Base-by-base conservation (phyloP, 2,797 vertebrate species). In the Vespertilio murinus region DNA sequence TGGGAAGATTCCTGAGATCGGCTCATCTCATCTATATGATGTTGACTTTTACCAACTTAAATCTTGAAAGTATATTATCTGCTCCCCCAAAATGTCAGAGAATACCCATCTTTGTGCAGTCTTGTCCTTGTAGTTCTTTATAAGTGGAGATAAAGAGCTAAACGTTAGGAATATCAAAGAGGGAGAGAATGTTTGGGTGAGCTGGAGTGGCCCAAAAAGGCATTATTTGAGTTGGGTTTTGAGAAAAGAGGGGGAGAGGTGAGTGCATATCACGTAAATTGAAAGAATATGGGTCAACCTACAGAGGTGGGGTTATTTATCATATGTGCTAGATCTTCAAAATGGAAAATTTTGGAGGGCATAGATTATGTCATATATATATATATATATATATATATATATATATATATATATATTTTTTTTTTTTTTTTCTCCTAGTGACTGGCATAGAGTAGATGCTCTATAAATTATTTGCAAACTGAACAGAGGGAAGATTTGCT, bases 141-240 rank as follows among this genome's bases (percentile, higher is more conserved):
- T 47, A 42, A 42, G 30, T 61, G 40, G 75, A 64, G 74, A 74
- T 78, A 47, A 92, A 94, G 45, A 74, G 69, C 18, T 93, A 59
- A 88, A 35, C 59, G 75, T 93, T 22, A 92, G 77, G 54, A 74
- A 8, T 61, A 18, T 71, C 52, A 49, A 42, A 88, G 35, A 73
- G 84, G 56, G 30, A 90, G 52, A 90, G 70, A 71, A 73, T 78
- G 47, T 88, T 67, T 65, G 11, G 85, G 25, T 85, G 35, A 47
- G 13, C 28, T 56, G 5, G 2, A 61, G 52, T 38, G 2, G 18
- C 77, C 30, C 67, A 28, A n/a, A 74, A 88, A 61, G 54, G 18
- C 40, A 28, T 90, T 74, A 40, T 74, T 71, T 88, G 65, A 87
- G 30, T 56, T 94, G 56, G 35, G 13, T 45, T 92, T 96, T 93